Conservation (phyloP, 2,113 vertebrate genomes). For the Takifugu flavidus region DNA sequence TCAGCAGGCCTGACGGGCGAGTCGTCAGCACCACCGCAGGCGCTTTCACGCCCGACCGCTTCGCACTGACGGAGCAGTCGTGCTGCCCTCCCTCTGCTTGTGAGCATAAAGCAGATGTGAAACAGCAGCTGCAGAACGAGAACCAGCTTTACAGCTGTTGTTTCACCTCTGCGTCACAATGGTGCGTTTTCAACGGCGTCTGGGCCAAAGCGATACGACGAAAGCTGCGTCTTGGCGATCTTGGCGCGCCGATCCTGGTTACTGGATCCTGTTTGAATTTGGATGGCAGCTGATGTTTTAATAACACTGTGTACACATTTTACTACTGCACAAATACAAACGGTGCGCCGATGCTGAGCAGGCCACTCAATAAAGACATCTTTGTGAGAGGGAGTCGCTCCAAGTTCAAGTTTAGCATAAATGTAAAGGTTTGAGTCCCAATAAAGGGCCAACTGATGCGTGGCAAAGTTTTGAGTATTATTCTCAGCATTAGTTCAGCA, state of each 20-base stretch:
- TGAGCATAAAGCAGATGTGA: not conserved
- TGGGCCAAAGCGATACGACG: not conserved
- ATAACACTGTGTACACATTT: conserved; percentile 59
- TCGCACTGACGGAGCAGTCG: not conserved
- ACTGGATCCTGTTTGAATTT: conserved; percentile 52
- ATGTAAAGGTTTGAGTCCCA: conserved; percentile 32
- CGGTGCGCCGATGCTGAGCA: conserved; percentile 28
- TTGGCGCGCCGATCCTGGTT: conserved; percentile 25
- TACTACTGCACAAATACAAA: conserved; percentile 37
- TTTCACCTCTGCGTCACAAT: conserved; percentile 3
- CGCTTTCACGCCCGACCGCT: conserved; percentile 2
- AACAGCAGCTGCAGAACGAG: not conserved
- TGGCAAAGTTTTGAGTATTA: too few species aligned
- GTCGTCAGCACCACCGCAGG: conserved; percentile 8
- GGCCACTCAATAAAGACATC: conserved; percentile 42
- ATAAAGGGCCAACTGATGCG: conserved; percentile 19
- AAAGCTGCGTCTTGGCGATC: not conserved
- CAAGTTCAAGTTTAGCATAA: conserved; percentile 40
- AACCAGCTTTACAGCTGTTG: too few species aligned
- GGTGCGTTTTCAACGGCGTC: conserved; percentile 8
- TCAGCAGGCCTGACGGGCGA: conserved; percentile 25
- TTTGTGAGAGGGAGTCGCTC: conserved; percentile 30
- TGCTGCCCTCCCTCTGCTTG: not conserved
- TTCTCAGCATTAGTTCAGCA: too few species aligned
- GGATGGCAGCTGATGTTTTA: conserved; percentile 50